These are phyloP conservation scores for Brenthis ino DNA, from an alignment of 2,888 invertebrate genomes.

Conservation along the genomic window DNA sequence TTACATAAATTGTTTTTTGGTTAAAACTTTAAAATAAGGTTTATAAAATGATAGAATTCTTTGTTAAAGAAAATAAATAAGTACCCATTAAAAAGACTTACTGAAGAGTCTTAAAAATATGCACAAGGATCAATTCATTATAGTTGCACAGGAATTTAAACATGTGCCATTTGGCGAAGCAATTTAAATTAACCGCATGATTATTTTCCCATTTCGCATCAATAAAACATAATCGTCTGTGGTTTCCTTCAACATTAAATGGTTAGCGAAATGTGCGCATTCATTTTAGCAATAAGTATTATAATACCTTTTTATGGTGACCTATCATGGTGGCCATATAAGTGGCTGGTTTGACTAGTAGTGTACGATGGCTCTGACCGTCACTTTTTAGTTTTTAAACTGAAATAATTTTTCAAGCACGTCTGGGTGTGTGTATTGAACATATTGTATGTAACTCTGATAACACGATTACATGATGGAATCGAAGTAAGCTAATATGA, in stretches of 20 bases:
- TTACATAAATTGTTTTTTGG: too few species aligned
- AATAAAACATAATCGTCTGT: constrained; percentile 63
- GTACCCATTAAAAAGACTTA: too few species aligned
- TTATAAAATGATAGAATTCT: too few species aligned
- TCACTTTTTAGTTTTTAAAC: too few species aligned
- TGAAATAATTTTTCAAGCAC: too few species aligned
- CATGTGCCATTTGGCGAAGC: constrained; percentile 48
- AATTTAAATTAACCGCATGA: constrained; percentile 56
- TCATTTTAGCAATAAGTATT: constrained; percentile 48
- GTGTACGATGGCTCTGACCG: not conserved
- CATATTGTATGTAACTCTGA: too few species aligned
- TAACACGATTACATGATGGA: too few species aligned
- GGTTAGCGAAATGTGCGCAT: constrained; percentile 56
- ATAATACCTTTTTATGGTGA: not conserved
- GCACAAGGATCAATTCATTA: not conserved
- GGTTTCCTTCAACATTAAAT: constrained; percentile 63
- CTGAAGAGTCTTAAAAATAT: not conserved
- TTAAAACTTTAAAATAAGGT: too few species aligned
- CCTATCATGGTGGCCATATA: not conserved
- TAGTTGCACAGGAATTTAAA: constrained; percentile 1
- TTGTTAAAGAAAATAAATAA: too few species aligned
- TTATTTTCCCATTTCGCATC: constrained; percentile 55
- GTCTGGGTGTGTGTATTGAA: too few species aligned
- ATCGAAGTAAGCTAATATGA: too few species aligned
- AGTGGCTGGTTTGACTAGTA: not conserved